Conservation (phyloP, 2,797 vertebrate species). For the Hydrophis major region DNA sequence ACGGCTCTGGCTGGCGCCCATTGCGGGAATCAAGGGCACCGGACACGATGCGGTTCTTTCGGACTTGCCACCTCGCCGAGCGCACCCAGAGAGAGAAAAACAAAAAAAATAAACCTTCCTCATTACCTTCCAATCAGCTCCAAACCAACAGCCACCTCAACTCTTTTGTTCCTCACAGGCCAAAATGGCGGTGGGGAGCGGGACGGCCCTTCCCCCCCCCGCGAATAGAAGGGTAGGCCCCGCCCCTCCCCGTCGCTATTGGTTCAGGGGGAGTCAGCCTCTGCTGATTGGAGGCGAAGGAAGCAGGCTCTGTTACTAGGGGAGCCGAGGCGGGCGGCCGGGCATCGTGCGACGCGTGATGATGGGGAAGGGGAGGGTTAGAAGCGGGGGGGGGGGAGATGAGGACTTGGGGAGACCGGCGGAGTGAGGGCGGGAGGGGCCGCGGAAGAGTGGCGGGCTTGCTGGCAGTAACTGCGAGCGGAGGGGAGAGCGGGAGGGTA, state of each 20-base stretch:
- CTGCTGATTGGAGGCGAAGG: conserved; percentile 53
- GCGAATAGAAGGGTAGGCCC: not conserved
- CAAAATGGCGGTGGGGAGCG: conserved; percentile 70
- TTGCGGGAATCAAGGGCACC: not conserved
- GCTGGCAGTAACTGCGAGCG: too few relatives aligned
- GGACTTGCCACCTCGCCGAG: too few relatives aligned
- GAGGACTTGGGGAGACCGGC: not conserved
- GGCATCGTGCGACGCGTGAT: not conserved
- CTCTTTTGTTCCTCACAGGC: conserved; percentile 73
- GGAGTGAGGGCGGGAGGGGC: too few relatives aligned
- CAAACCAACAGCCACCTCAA: conserved; percentile 32
- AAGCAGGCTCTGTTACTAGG: conserved; percentile 69
- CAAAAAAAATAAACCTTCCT: not conserved
- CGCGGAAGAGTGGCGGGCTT: accelerated
- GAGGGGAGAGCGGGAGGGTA: too few relatives aligned
- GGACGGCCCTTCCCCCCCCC: conserved; percentile 54
- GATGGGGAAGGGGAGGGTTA: not conserved
- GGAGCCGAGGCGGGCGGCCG: conserved; percentile 10
- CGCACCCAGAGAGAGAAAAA: not conserved
- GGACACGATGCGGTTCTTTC: not conserved
- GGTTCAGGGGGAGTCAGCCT: conserved; percentile 41
- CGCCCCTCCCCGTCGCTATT: conserved; percentile 59
- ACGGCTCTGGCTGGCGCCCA: not conserved
- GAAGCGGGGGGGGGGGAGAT: accelerated
- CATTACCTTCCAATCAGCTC: conserved; percentile 55